Conservation (phyloP, 2,113 vertebrate species). For the Hippocampus zosterae region DNA sequence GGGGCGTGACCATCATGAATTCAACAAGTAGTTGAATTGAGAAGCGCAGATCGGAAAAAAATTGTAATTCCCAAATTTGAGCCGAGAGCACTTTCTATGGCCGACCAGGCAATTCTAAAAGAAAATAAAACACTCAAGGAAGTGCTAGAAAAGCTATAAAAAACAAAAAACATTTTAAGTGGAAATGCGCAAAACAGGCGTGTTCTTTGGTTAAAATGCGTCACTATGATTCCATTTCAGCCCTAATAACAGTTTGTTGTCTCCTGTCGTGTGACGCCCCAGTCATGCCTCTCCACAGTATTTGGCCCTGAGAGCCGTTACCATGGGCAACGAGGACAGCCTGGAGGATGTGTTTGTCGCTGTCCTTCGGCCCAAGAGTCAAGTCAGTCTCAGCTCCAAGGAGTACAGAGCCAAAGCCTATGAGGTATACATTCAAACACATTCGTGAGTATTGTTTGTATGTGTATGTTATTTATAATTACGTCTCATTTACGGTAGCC, state of each 20-base stretch:
- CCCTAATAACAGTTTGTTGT: background rate
- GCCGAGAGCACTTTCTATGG: too few relatives aligned
- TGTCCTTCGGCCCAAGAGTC: constrained; percentile 94
- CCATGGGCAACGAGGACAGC: constrained; percentile 90
- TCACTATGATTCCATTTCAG: background rate
- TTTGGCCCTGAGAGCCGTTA: constrained; percentile 44
- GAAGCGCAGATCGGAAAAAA: too few relatives aligned
- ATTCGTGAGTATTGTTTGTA: too few relatives aligned
- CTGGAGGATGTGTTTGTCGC: constrained; percentile 88
- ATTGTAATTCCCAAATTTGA: background rate
- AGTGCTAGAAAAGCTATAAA: background rate
- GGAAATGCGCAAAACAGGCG: background rate
- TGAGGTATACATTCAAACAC: constrained; percentile 75
- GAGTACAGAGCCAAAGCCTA: constrained; percentile 96
- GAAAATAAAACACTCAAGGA: too few relatives aligned
- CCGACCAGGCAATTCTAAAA: too few relatives aligned
- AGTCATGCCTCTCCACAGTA: constrained; percentile 59
- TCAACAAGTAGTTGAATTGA: constrained; percentile 20
- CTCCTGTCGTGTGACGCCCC: background rate
- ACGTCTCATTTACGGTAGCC: too few relatives aligned
- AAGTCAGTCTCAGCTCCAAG: constrained; percentile 91
- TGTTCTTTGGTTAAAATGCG: background rate
- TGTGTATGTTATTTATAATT: too few relatives aligned
- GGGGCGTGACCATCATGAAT: constrained; percentile 60
- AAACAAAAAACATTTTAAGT: background rate